A percentile compares a stretch with the other conserved stretches of the same genome.
Conservation (phyloP, 2,113 vertebrate species). For the Bos indicus region DNA sequence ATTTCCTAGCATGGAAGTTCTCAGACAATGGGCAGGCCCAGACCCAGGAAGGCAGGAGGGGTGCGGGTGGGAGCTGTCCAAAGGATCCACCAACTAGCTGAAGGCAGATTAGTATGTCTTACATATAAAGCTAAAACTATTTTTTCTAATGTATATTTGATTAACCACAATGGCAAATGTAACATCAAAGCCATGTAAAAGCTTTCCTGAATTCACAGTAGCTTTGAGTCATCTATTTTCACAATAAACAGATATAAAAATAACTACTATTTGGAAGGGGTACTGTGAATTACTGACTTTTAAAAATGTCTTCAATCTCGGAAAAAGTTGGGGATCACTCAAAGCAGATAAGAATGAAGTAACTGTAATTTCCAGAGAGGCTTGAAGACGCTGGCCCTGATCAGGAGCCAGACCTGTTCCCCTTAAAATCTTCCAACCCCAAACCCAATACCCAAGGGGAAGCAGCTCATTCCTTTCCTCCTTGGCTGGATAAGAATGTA, state of each 20-base stretch:
- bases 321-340: not conserved
- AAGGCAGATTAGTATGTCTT: not conserved
- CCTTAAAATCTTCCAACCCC: not conserved
- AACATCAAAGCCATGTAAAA: slow-evolving; percentile 56
- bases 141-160: slow-evolving; percentile 50
- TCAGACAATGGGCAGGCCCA: not conserved
- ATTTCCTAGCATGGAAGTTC: not conserved
- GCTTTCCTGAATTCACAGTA: slow-evolving; percentile 43
- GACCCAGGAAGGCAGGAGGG: not conserved
- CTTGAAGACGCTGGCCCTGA: not conserved
- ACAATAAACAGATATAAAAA: slow-evolving; percentile 50
- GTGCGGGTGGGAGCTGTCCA: not conserved
- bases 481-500: not conserved
- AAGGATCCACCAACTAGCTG: not conserved
- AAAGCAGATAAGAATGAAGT: not conserved
- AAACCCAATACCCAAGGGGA: not conserved
- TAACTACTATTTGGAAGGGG: slow-evolving; percentile 32
- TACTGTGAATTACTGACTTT: slow-evolving; percentile 30
- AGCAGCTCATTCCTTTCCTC: not conserved
- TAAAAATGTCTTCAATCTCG: not conserved
- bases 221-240: slow-evolving; percentile 37
- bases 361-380: not conserved
- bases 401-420: not conserved
- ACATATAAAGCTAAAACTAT: slow-evolving; percentile 4
- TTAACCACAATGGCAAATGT: slow-evolving; percentile 37